These are phyloP conservation scores for Zaprionus obscuricornis DNA, from an alignment of 2,888 invertebrate genomes.

Conservation along the genomic window DNA sequence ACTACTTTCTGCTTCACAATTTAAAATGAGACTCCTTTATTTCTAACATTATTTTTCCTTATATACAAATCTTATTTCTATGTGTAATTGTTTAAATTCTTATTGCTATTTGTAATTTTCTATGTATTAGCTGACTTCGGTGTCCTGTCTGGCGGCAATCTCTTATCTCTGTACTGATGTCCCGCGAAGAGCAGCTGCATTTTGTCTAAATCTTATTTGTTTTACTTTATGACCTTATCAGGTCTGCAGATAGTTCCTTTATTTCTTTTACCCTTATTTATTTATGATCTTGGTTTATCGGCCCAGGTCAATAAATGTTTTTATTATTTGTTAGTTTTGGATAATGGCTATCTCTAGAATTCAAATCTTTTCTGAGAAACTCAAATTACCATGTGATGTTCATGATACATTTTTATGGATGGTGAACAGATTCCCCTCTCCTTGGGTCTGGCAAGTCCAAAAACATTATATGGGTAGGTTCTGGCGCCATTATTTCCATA, in stretches of 20 bases:
- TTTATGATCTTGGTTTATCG: background rate
- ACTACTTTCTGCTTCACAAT: too few species aligned
- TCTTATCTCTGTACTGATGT: background rate
- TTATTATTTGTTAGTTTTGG: background rate
- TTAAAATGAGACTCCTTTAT: too few species aligned
- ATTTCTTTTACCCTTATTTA: too few species aligned
- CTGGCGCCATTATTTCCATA: too few species aligned
- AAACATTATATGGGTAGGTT: too few species aligned
- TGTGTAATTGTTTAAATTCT: background rate
- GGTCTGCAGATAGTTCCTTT: background rate
- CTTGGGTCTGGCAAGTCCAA: background rate
- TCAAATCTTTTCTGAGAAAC: background rate
- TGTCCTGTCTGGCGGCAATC: background rate
- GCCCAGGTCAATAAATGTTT: background rate
- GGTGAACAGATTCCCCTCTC: background rate
- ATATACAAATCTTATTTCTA: background rate
- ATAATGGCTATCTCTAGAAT: too few species aligned
- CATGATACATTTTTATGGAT: background rate
- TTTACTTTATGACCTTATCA: background rate
- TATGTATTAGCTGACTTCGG: background rate
- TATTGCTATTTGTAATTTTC: background rate
- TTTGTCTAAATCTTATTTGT: background rate
- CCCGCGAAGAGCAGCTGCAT: background rate
- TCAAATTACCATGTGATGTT: background rate
- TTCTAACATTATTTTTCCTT: too few species aligned